Evolutionary conservation across 2,797 vertebrate genomes (phyloP).

Genomic region (Pelobates cultripes): DNA sequence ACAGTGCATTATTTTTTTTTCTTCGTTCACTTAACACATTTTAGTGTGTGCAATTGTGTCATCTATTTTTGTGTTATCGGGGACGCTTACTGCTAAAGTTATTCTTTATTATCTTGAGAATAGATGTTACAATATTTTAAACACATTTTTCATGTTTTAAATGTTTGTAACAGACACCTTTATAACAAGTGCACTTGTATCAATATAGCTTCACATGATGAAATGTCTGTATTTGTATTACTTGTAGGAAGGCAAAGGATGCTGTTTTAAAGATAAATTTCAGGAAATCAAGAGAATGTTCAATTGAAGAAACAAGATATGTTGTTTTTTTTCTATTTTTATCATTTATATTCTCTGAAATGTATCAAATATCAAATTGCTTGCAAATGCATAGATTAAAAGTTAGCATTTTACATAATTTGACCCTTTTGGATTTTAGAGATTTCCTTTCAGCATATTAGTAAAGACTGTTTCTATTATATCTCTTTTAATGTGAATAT

Average conservation of each 20-base stretch:
- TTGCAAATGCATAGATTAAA: too few relatives aligned
- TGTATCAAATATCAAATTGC: too few relatives aligned
- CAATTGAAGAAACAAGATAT: too few relatives aligned
- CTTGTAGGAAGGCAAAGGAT: background rate
- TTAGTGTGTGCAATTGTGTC: background rate
- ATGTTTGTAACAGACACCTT: background rate
- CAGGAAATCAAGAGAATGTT: background rate
- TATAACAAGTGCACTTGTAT: background rate
- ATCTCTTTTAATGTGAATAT: too few relatives aligned
- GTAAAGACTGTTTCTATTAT: too few relatives aligned
- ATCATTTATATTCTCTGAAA: too few relatives aligned
- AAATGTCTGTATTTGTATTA: background rate
- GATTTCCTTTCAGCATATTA: too few relatives aligned
- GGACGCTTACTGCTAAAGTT: background rate
- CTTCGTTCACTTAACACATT: background rate
- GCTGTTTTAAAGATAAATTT: background rate
- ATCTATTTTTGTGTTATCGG: background rate
- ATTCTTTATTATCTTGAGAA: constrained; percentile 1
- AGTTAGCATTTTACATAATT: too few relatives aligned
- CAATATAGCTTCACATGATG: background rate
- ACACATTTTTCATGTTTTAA: background rate
- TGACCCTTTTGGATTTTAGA: too few relatives aligned
- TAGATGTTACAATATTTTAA: constrained; percentile 8
- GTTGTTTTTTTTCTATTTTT: too few relatives aligned
- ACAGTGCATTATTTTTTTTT: background rate